These are phyloP conservation scores for Rapana venosa DNA, from an alignment of 2,888 invertebrate species.

Conservation along the genomic window DNA sequence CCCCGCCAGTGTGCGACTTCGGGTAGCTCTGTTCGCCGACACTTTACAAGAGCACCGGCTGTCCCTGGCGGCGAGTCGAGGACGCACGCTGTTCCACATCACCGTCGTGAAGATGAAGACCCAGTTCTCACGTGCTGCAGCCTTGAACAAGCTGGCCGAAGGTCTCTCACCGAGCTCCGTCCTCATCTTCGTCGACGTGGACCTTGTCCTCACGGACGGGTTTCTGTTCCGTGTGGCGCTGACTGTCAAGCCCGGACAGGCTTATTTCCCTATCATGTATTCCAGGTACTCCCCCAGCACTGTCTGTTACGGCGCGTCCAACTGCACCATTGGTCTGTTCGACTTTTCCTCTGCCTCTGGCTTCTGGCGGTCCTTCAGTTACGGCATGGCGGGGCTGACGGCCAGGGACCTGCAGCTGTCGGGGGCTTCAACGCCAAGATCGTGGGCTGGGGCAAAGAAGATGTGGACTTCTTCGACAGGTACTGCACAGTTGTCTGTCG, in stretches of 20 bases:
- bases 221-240: slow-evolving; percentile 29
- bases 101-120: neutral
- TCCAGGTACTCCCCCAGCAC: slow-evolving; percentile 25
- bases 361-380: slow-evolving; percentile 24
- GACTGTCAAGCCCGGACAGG: slow-evolving; percentile 18
- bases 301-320: slow-evolving; percentile 28
- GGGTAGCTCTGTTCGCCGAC: slow-evolving; percentile 28
- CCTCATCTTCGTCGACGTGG: slow-evolving; percentile 36
- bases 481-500: neutral
- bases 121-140: slow-evolving; percentile 20
- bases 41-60: neutral
- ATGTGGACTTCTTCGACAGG: slow-evolving; percentile 33
- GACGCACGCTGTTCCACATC: neutral
- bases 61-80: neutral
- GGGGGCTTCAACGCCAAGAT: slow-evolving; percentile 26
- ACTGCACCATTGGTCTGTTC: neutral
- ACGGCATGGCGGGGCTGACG: slow-evolving; percentile 23
- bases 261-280: slow-evolving; percentile 25
- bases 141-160: neutral
- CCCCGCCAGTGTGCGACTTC: neutral
- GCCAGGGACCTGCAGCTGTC: neutral
- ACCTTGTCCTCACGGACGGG: slow-evolving; percentile 28
- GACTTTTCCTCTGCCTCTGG: neutral
- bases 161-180: neutral
- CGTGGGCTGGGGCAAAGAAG: slow-evolving; percentile 40